A percentile compares a stretch with the other conserved stretches of the same genome.
Evolutionary conservation across 35 echinoderm and acorn worm genomes (phyloP).

Genomic region (Heliocidaris tuberculata): DNA sequence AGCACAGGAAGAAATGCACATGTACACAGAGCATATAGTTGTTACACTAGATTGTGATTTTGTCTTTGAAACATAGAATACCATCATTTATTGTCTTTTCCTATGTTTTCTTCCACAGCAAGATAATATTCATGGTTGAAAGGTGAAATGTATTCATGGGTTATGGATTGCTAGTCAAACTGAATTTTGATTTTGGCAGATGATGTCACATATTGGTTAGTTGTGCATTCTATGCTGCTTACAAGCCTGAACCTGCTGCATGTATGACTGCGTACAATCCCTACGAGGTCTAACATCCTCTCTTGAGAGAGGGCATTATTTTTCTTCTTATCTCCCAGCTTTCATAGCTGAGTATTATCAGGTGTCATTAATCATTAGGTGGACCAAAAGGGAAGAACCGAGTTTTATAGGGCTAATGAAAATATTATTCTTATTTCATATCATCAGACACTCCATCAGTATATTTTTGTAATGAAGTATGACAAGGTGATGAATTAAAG

Average conservation of each 20-base stretch:
- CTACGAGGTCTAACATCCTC: neutral
- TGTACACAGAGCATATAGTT: neutral
- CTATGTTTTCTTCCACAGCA: neutral
- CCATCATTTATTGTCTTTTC: neutral
- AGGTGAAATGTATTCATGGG: neutral
- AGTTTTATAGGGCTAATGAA: too few relatives aligned
- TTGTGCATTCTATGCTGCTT: neutral
- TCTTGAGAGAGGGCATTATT: neutral
- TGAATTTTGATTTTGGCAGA: neutral
- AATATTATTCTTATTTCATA: neutral
- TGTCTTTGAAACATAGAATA: neutral
- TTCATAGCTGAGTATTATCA: neutral
- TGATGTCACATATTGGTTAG: neutral
- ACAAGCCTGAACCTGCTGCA: neutral
- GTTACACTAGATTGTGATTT: neutral
- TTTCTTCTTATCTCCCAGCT: neutral
- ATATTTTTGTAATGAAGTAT: too few relatives aligned
- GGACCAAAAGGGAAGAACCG: neutral
- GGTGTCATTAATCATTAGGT: neutral
- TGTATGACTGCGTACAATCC: neutral
- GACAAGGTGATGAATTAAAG: too few relatives aligned
- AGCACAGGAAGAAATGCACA: neutral
- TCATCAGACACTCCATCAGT: neutral
- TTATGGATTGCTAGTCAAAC: neutral
- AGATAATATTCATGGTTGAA: neutral